Evolutionary conservation across 2,113 vertebrate species (phyloP).

Genomic region (Gnathonemus longibarbis): DNA sequence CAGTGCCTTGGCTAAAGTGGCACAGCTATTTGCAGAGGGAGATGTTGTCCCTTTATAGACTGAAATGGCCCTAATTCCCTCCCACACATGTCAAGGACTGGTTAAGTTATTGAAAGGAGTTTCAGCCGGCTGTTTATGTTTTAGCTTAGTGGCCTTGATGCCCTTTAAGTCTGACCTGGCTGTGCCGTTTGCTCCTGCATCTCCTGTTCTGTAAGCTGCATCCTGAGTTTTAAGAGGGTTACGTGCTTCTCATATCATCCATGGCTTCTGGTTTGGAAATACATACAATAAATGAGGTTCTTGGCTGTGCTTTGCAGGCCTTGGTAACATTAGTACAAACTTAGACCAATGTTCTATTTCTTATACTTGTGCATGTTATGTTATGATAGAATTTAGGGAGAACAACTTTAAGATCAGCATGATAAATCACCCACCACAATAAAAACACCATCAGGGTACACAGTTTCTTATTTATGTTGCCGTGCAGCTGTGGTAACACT

Average conservation of each 20-base stretch:
- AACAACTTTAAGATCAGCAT: neutral
- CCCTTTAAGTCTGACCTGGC: neutral
- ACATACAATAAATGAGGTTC: neutral
- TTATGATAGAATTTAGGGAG: neutral
- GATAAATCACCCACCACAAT: neutral
- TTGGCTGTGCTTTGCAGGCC: neutral
- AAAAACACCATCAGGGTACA: neutral
- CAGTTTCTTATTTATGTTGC: neutral
- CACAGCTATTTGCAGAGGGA: neutral
- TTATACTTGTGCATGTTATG: neutral
- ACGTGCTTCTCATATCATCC: neutral
- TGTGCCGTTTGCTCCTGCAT: neutral
- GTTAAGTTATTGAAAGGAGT: neutral
- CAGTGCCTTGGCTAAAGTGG: neutral
- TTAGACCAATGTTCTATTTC: neutral
- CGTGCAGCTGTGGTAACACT: neutral
- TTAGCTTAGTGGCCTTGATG: neutral
- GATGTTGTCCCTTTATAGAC: neutral
- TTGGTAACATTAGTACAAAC: neutral
- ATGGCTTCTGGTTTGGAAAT: neutral
- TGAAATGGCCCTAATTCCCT: neutral
- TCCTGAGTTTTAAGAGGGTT: neutral
- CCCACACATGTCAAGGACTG: neutral
- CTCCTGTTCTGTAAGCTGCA: neutral
- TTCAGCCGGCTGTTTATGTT: neutral